phyloP scores from a whole-genome alignment of 1,140 invertebrate genomes.

The Solenopsis invicta region DNA sequence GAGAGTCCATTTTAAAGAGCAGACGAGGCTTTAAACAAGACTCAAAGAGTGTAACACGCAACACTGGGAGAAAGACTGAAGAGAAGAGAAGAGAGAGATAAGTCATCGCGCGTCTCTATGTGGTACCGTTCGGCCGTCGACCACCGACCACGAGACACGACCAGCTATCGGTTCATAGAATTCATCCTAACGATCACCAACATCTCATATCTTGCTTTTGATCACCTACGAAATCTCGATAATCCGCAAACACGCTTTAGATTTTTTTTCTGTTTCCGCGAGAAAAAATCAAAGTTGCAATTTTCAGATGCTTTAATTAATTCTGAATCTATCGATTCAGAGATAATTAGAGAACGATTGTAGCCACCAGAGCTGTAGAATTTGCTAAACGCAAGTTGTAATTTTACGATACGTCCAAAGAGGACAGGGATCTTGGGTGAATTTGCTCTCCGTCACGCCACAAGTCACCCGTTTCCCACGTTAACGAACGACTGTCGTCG shows the following conservation, averaged over 20 bases:
- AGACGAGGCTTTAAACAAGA: conserved; percentile 42
- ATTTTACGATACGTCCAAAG: background rate
- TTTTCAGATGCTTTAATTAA: background rate
- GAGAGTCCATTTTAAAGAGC: conserved; percentile 27
- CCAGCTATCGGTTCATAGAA: conserved; percentile 52
- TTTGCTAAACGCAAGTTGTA: background rate
- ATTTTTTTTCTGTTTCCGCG: background rate
- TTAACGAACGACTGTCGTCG: conserved; percentile 65
- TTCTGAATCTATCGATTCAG: background rate
- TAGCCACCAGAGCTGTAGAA: background rate
- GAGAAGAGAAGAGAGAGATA: background rate
- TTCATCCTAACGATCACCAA: conserved; percentile 36
- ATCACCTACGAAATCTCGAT: conserved; percentile 1
- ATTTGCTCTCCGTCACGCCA: conserved; percentile 16
- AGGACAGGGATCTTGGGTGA: background rate
- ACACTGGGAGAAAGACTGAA: background rate
- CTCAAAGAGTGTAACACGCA: conserved; percentile 46
- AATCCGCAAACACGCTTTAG: background rate
- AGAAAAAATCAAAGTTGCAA: background rate
- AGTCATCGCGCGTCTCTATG: conserved; percentile 37
- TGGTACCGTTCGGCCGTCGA: conserved; percentile 67
- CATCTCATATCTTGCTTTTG: background rate
- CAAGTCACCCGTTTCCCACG: conserved; percentile 54
- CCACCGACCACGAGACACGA: conserved; percentile 3
- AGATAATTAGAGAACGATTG: background rate